A percentile compares a stretch with the other conserved stretches of the same genome.
These are phyloP conservation scores for Tetrao urogallus DNA, from an alignment of 2,113 vertebrate genomes.

Conservation along the genomic window DNA sequence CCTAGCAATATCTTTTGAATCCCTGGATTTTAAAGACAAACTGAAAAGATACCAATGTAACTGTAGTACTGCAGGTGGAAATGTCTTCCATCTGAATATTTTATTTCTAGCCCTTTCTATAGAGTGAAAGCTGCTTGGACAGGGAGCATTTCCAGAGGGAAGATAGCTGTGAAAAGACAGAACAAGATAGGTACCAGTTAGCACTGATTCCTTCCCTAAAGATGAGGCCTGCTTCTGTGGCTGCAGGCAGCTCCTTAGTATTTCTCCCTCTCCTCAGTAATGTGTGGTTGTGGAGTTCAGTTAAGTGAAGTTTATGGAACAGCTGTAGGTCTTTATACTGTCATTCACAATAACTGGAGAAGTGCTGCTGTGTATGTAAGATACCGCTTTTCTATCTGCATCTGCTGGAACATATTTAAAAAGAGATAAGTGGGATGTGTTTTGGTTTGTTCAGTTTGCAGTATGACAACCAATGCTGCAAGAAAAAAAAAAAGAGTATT, in stretches of 20 bases:
- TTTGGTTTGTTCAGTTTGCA: neutral
- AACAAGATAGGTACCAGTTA: neutral
- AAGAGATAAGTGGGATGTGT: neutral
- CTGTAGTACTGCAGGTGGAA: neutral
- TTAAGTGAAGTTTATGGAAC: neutral
- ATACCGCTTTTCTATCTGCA: neutral
- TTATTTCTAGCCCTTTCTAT: neutral
- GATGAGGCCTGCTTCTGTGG: neutral
- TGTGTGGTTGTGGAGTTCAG: neutral
- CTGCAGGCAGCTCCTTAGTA: neutral
- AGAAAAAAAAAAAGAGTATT: neutral
- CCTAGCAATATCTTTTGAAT: conserved; percentile 7
- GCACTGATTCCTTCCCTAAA: neutral
- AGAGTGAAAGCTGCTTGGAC: neutral
- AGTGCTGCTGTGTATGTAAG: neutral
- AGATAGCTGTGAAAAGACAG: neutral
- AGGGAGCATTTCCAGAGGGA: neutral
- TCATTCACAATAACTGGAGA: neutral
- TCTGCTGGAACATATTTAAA: neutral
- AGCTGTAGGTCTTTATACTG: neutral
- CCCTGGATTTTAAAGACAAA: conserved; percentile 28
- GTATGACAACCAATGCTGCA: rapidly evolving
- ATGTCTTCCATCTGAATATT: neutral
- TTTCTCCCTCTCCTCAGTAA: neutral
- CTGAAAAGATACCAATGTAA: neutral